Percentiles rank a stretch among this genome's conserved stretches.
phyloP scores from a whole-genome alignment of 2,113 vertebrate genomes.

The Epinephelus fuscoguttatus region DNA sequence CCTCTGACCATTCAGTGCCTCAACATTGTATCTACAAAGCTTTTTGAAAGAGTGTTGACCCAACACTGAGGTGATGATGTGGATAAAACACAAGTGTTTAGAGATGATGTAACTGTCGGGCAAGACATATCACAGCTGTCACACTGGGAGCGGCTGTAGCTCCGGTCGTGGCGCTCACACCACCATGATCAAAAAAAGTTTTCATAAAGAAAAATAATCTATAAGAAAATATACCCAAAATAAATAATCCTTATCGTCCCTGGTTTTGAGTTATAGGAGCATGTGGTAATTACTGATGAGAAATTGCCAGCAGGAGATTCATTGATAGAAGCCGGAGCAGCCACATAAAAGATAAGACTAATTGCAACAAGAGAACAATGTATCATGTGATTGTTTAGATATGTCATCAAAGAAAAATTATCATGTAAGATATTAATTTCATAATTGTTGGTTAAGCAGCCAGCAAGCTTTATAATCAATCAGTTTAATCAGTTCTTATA shows the following conservation, averaged over 20 bases:
- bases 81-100: slow-evolving; percentile 11
- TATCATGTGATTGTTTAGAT: not conserved
- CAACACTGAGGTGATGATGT: slow-evolving; percentile 7
- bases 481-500: not conserved
- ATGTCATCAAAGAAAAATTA: not conserved
- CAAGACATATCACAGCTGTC: slow-evolving; percentile 29
- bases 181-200: not conserved
- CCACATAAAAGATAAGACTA: slow-evolving; percentile 5
- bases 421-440: not conserved
- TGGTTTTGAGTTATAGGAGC: not conserved
- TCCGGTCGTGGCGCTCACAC: not conserved
- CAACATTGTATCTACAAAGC: not conserved
- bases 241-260: not conserved
- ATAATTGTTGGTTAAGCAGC: slow-evolving; percentile 1
- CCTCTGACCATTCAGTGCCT: not conserved
- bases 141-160: not conserved
- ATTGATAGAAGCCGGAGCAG: not conserved
- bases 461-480: slow-evolving; percentile 15
- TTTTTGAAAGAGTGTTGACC: slow-evolving; percentile 11
- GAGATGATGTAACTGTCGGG: not conserved
- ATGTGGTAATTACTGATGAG: not conserved
- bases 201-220: not conserved
- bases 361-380: not conserved
- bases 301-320: not conserved
- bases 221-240: not conserved